phyloP scores from a whole-genome alignment of 1,140 invertebrate genomes.

The Teleopsis dalmanni region DNA sequence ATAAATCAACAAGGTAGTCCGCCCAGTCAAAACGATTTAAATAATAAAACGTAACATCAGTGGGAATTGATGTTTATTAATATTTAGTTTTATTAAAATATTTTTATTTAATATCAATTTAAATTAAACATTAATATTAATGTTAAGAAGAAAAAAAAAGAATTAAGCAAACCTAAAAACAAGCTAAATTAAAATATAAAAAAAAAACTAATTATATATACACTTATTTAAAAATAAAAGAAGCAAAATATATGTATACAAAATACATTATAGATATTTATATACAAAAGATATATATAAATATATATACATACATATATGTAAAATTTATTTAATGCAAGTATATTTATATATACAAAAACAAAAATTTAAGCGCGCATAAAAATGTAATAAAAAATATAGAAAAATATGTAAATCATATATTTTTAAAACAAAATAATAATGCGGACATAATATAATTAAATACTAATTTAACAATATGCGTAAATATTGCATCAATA shows the following conservation, averaged over 20 bases:
- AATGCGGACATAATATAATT: too few species aligned
- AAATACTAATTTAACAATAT: too few species aligned
- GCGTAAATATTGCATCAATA: too few species aligned
- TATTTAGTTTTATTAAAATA: slow-evolving; percentile 27
- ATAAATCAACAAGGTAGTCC: slow-evolving; percentile 30
- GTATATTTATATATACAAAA: slow-evolving; percentile 8
- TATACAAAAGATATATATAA: slow-evolving; percentile 1
- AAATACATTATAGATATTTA: slow-evolving; percentile 5
- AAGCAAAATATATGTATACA: slow-evolving; percentile 9
- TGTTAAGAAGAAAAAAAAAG: too few species aligned
- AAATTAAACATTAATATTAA: background rate
- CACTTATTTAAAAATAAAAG: too few species aligned
- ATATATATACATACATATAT: background rate
- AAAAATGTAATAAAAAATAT: slow-evolving; percentile 1
- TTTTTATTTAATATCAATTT: slow-evolving; percentile 1
- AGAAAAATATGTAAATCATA: background rate
- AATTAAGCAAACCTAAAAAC: slow-evolving; percentile 4
- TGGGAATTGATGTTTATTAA: slow-evolving; percentile 46
- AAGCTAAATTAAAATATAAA: slow-evolving; percentile 1
- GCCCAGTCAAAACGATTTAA: slow-evolving; percentile 42
- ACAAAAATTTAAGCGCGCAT: background rate
- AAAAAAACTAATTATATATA: background rate
- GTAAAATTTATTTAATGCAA: background rate
- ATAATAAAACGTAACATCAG: slow-evolving; percentile 45
- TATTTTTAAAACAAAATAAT: background rate